phyloP scores from a whole-genome alignment of 2,888 invertebrate species.

The Nomada ferruginata region DNA sequence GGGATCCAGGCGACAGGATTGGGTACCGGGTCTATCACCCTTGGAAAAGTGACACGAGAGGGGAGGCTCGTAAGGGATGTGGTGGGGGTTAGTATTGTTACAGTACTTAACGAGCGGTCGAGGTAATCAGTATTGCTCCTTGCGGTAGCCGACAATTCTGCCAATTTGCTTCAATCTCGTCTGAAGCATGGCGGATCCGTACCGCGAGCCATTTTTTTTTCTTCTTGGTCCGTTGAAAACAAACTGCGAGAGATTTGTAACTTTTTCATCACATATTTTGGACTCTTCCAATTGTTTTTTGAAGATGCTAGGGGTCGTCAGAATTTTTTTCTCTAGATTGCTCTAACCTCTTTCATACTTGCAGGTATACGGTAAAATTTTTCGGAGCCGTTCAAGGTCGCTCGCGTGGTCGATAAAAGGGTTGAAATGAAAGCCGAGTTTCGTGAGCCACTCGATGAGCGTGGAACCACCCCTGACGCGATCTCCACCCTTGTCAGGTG shows the following conservation, averaged over 20 bases:
- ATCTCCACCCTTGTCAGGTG: slow-evolving; percentile 38
- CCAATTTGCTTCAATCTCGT: slow-evolving; percentile 83
- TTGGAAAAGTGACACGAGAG: slow-evolving; percentile 53
- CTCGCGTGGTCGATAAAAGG: slow-evolving; percentile 14
- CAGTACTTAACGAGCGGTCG: slow-evolving; percentile 79
- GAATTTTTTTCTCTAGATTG: background rate
- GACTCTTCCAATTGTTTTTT: background rate
- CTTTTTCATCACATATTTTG: too few relatives aligned
- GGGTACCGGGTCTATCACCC: slow-evolving; percentile 61
- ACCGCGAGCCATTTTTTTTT: slow-evolving; percentile 78
- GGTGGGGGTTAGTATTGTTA: slow-evolving; percentile 77
- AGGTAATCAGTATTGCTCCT: slow-evolving; percentile 79
- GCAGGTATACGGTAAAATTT: slow-evolving; percentile 11
- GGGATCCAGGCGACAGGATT: slow-evolving; percentile 64
- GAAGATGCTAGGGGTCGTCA: background rate
- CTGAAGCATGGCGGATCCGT: slow-evolving; percentile 75
- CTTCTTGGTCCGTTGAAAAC: slow-evolving; percentile 63
- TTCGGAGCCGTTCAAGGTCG: background rate
- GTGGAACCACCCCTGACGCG: slow-evolving; percentile 25
- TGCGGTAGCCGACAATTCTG: slow-evolving; percentile 76
- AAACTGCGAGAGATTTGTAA: background rate
- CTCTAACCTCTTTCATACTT: background rate
- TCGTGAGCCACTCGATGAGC: slow-evolving; percentile 61
- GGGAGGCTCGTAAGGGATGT: slow-evolving; percentile 39
- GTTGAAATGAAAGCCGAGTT: slow-evolving; percentile 44